Evolutionary conservation across 2,797 vertebrate genomes (phyloP), one percentile per base, ranked within the genome.

Genomic region (Percopsis omiscomaycus): DNA sequence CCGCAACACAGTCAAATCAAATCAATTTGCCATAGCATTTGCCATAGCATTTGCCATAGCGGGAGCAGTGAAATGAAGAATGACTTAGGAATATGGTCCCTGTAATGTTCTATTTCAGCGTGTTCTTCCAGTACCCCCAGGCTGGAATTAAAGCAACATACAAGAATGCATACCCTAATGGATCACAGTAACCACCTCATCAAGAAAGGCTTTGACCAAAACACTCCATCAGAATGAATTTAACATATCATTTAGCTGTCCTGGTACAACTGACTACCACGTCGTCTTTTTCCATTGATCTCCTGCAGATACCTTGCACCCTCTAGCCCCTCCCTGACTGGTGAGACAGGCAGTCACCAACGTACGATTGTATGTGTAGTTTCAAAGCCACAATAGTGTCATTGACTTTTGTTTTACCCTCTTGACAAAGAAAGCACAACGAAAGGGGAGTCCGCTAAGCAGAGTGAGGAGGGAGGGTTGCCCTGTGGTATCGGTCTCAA

Each of bases 391-490:
- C 73, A 87, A 83, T 81, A 80, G 84, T 79, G 78, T 51, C 53
- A 91, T 86, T 81, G 86, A 90, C 88, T 88, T 79, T 80, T 48
- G 74, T 55, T 75, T 47, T 65, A 29, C 32, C 70, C 48, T 47
- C 66, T 79, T 78, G 65, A 64, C 76, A 84, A 80, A 79, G 82
- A 91, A 90, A 87, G 85, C 86, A 87, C 84, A 76, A 69, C 15
- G 55, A 84, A 78, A 30, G 72, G 64, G 32, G 70, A 74, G 66
- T 54, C 55, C 28, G 13, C 59, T 54, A 44, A 11, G 47, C 45
- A 15, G 73, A 77, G 11, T n/a, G 45, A 14, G n/a, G 45, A 45
- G n/a, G 29, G 15, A 52, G 53, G 14, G 48, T 58, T 70, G 57
- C 61, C 66, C 48, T 71, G 27, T 69, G 69, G 73, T 75, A 68